phyloP scores from a whole-genome alignment of 2,888 invertebrate genomes.

The Orthosia gothica region DNA sequence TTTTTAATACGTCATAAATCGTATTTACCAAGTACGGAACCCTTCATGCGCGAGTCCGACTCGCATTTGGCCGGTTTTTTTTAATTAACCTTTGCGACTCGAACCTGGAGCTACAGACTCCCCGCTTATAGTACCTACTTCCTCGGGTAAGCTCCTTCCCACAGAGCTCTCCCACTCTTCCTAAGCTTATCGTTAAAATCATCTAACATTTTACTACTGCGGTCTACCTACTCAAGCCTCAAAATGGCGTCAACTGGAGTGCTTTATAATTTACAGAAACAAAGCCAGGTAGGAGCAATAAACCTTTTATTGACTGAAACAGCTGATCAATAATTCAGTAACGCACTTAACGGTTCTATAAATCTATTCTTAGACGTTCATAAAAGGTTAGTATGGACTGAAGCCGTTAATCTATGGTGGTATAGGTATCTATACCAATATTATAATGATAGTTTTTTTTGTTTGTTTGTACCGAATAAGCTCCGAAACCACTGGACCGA shows the following conservation, averaged over 20 bases:
- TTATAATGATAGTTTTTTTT: no score
- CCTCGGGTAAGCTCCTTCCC: not conserved
- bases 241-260: slow-evolving; percentile 13
- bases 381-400: slow-evolving; percentile 38
- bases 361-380: slow-evolving; percentile 51
- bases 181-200: slow-evolving; percentile 18
- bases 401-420: slow-evolving; percentile 13
- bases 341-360: slow-evolving; percentile 31
- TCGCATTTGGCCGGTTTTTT: no score
- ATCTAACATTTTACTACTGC: slow-evolving; percentile 5
- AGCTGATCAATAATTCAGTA: slow-evolving; percentile 44
- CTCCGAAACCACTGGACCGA: no score
- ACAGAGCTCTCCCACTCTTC: not conserved
- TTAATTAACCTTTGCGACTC: no score
- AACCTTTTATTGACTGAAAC: slow-evolving; percentile 37
- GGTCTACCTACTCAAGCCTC: not conserved
- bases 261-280: slow-evolving; percentile 32
- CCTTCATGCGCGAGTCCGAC: no score
- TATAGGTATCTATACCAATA: no score
- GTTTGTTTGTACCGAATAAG: no score
- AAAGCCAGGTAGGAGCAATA: slow-evolving; percentile 29
- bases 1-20: no score
- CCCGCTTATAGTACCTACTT: not conserved
- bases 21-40: no score
- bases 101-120: no score